Evolutionary conservation across 64 coral and sea anemone species (phyloP).

Genomic region (Porites australiensis): DNA sequence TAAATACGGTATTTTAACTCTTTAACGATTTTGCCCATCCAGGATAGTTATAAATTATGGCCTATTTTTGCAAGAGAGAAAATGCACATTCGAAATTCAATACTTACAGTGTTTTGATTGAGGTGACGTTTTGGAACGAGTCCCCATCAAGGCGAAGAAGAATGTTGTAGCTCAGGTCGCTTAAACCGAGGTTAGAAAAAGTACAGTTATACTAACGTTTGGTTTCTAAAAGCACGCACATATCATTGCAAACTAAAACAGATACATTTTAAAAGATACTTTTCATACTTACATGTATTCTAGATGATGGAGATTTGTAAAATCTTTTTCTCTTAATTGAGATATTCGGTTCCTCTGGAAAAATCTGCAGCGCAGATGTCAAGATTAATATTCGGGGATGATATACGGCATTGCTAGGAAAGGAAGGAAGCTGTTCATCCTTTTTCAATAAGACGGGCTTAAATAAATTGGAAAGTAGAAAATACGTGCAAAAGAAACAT

Average conservation of each 20-base stretch:
- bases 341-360: slow-evolving; percentile 1
- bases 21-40: too few species aligned
- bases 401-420: not conserved
- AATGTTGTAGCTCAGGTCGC: not conserved
- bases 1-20: too few species aligned
- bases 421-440: too few species aligned
- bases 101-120: slow-evolving; percentile 26
- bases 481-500: too few species aligned
- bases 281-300: slow-evolving; percentile 29
- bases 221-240: too few species aligned
- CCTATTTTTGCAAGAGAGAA: too few species aligned
- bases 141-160: not conserved
- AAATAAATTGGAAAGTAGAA: too few species aligned
- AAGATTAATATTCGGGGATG: not conserved
- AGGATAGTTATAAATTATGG: too few species aligned
- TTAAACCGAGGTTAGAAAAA: not conserved
- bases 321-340: slow-evolving; percentile 1
- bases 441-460: too few species aligned
- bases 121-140: not conserved
- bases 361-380: not conserved
- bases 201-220: too few species aligned
- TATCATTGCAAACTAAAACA: not conserved
- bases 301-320: not conserved
- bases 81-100: not conserved
- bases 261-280: too few species aligned